Evolutionary conservation across 2,797 vertebrate species (phyloP).

Genomic region (Bufotes viridis): DNA sequence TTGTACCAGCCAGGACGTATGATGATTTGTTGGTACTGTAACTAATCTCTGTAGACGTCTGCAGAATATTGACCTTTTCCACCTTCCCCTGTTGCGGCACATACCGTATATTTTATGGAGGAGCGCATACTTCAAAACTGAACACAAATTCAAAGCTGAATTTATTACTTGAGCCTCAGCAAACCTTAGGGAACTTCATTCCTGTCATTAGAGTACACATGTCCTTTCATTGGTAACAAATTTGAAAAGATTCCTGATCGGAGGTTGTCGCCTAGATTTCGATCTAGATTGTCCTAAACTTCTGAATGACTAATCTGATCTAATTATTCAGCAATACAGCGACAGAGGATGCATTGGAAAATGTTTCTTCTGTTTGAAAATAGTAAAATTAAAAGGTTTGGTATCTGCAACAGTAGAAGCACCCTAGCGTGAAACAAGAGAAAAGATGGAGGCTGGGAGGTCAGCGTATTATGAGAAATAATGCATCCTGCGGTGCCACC

Average conservation of each 20-base stretch:
- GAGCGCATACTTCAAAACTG: background rate
- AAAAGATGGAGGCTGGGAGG: background rate
- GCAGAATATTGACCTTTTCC: conserved; percentile 18
- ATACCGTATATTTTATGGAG: background rate
- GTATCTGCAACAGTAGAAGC: background rate
- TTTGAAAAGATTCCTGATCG: background rate
- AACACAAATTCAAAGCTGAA: background rate
- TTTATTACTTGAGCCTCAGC: background rate
- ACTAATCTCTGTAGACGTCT: conserved; percentile 13
- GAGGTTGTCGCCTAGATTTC: background rate
- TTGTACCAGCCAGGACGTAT: background rate
- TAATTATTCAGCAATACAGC: background rate
- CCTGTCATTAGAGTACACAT: background rate
- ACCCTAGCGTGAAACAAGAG: background rate
- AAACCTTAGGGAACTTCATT: background rate
- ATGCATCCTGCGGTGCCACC: background rate
- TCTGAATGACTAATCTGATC: background rate
- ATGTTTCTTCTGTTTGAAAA: background rate
- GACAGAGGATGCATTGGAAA: background rate
- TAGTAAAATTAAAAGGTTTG: background rate
- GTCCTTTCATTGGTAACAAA: background rate
- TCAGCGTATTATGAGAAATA: too few relatives aligned
- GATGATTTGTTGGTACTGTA: conserved; percentile 6
- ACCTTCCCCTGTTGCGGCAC: background rate
- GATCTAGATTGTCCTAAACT: too few relatives aligned